Conservation (phyloP, 2,797 vertebrate species). For the Chromis chromis region DNA sequence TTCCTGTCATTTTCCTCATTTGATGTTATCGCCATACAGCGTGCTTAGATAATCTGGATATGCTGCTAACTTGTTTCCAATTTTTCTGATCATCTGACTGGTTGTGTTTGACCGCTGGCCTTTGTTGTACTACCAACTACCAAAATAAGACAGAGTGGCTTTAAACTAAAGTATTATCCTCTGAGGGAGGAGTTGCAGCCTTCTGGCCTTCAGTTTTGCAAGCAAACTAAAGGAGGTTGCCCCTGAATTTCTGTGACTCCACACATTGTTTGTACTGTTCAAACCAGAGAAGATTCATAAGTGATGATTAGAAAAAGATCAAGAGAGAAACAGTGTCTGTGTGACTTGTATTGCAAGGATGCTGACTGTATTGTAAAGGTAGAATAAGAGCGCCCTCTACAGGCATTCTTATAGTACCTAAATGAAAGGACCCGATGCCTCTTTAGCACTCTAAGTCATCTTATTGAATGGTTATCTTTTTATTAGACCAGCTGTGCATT, state of each 20-base stretch:
- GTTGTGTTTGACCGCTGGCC: background rate
- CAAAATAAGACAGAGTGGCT: background rate
- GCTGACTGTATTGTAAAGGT: slow-evolving; percentile 22
- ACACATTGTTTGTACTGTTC: slow-evolving; percentile 2
- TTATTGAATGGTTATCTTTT: slow-evolving; percentile 43
- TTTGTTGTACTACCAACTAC: background rate
- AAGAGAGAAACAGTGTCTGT: background rate
- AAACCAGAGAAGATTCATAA: background rate
- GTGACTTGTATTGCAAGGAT: slow-evolving; percentile 12
- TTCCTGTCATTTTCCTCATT: background rate
- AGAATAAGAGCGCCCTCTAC: slow-evolving; percentile 46
- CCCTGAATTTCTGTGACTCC: background rate
- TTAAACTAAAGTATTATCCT: background rate
- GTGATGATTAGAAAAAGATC: background rate
- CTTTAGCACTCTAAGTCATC: slow-evolving; percentile 52
- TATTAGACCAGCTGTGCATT: slow-evolving; percentile 39
- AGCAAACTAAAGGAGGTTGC: slow-evolving; percentile 1
- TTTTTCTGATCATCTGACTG: background rate
- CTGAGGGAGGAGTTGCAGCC: slow-evolving; percentile 8
- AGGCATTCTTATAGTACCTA: slow-evolving; percentile 39
- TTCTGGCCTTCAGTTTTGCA: slow-evolving; percentile 4
- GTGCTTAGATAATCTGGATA: background rate
- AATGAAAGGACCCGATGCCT: slow-evolving; percentile 34
- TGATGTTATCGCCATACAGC: no score
- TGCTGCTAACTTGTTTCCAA: background rate